phyloP scores from a whole-genome alignment of 2,888 invertebrate species.

The Patella depressa region DNA sequence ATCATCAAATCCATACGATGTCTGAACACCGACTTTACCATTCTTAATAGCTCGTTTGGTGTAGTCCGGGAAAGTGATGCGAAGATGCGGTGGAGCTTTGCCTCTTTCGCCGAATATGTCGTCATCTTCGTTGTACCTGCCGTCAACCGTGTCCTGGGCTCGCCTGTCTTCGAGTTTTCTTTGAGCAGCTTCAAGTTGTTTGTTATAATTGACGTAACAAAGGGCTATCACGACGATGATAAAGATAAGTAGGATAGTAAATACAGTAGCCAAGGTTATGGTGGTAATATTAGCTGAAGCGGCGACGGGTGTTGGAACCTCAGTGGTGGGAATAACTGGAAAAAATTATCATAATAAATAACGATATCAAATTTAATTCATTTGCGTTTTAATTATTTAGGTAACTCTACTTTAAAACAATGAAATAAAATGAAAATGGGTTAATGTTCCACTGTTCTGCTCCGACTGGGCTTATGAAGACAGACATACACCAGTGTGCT shows the following conservation, averaged over 20 bases:
- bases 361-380: too few species aligned
- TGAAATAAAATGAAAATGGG: too few species aligned
- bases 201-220: constrained; percentile 38
- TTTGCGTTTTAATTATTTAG: too few species aligned
- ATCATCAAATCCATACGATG: constrained; percentile 2
- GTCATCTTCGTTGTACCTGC: constrained; percentile 13
- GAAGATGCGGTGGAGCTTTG: constrained; percentile 18
- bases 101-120: constrained; percentile 19
- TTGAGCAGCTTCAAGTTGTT: constrained; percentile 34
- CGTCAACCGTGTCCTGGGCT: constrained; percentile 10
- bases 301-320: not conserved
- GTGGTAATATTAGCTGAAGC: constrained; percentile 26
- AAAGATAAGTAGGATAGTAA: constrained; percentile 37
- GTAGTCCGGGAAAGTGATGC: constrained; percentile 23
- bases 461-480: too few species aligned
- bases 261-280: constrained; percentile 31
- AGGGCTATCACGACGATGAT: constrained; percentile 26
- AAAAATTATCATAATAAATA: too few species aligned
- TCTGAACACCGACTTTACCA: not conserved
- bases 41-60: not conserved
- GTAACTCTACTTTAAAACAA: too few species aligned
- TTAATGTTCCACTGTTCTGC: too few species aligned
- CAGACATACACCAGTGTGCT: too few species aligned
- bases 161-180: constrained; percentile 24
- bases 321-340: not conserved